These are phyloP conservation scores for Ceratina australensis DNA, from an alignment of 1,140 invertebrate species.

Conservation along the genomic window DNA sequence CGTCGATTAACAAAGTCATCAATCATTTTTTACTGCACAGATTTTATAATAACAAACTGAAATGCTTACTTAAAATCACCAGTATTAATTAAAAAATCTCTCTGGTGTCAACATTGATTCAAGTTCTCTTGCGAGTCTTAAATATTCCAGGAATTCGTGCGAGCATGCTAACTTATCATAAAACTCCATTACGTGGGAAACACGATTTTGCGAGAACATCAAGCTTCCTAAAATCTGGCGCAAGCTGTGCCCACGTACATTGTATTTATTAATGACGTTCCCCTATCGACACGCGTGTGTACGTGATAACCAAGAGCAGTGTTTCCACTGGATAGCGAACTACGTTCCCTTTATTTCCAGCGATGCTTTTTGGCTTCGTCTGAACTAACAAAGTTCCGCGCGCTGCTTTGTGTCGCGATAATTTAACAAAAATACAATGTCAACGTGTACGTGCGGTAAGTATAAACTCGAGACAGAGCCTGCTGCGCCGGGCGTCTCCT, in stretches of 20 bases:
- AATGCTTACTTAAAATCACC: too few relatives aligned
- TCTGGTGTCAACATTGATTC: too few relatives aligned
- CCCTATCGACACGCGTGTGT: background rate
- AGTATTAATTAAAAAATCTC: too few relatives aligned
- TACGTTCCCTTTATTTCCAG: conserved; percentile 8
- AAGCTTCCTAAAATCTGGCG: background rate
- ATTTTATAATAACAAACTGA: too few relatives aligned
- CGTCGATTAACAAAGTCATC: too few relatives aligned
- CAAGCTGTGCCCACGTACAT: background rate
- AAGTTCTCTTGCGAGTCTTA: too few relatives aligned
- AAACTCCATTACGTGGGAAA: background rate
- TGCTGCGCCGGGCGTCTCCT: too few relatives aligned
- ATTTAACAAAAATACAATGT: background rate
- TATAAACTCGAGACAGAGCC: background rate
- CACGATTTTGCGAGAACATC: background rate
- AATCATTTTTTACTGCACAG: too few relatives aligned
- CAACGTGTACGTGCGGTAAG: background rate
- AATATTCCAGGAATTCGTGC: too few relatives aligned
- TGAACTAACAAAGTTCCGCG: conserved; percentile 14
- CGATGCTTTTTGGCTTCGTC: background rate
- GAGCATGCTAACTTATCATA: background rate
- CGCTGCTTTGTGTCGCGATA: background rate
- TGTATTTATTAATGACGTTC: conserved; percentile 41
- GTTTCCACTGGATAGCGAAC: conserved; percentile 23
- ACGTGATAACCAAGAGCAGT: conserved; percentile 10